A percentile compares a stretch with the other conserved stretches of the same genome.
Evolutionary conservation across 1,140 invertebrate genomes (phyloP).

Genomic region (Paramacrobiotus metropolitanus): DNA sequence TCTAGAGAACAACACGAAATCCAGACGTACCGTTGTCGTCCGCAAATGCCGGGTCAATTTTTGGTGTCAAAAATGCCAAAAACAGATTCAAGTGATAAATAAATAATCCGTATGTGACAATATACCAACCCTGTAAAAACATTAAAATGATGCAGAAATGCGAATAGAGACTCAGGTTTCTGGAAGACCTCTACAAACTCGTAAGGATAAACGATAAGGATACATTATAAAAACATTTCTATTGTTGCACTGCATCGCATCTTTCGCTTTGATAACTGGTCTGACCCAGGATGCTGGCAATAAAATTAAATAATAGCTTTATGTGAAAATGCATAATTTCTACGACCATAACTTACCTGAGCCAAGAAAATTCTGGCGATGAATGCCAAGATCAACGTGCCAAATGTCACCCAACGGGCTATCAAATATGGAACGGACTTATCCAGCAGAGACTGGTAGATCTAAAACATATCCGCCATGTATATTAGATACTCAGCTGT

Average conservation of each 20-base stretch:
- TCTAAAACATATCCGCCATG: constrained; percentile 20
- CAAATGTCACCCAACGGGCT: constrained; percentile 28
- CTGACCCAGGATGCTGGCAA: no score
- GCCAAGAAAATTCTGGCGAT: constrained; percentile 17
- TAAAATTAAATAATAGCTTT: no score
- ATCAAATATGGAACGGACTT: constrained; percentile 28
- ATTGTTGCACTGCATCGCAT: no score
- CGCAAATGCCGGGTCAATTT: constrained; percentile 81
- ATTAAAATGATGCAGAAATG: constrained; percentile 15
- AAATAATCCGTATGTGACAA: constrained; percentile 89
- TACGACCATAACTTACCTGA: constrained; percentile 19
- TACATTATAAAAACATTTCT: no score
- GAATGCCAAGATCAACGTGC: constrained; percentile 23
- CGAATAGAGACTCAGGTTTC: no score
- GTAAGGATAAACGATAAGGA: no score
- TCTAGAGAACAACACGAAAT: no score
- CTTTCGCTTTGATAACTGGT: no score
- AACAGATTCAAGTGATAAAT: constrained; percentile 98
- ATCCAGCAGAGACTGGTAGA: constrained; percentile 31
- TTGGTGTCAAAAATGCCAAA: constrained; percentile 95
- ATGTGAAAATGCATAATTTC: no score
- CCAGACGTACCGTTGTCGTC: constrained; percentile 61
- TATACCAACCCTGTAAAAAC: constrained; percentile 84
- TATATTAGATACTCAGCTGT: no score
- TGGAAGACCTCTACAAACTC: no score